Conservation (phyloP, 2,888 invertebrate genomes). For the Stenichneumon culpator region DNA sequence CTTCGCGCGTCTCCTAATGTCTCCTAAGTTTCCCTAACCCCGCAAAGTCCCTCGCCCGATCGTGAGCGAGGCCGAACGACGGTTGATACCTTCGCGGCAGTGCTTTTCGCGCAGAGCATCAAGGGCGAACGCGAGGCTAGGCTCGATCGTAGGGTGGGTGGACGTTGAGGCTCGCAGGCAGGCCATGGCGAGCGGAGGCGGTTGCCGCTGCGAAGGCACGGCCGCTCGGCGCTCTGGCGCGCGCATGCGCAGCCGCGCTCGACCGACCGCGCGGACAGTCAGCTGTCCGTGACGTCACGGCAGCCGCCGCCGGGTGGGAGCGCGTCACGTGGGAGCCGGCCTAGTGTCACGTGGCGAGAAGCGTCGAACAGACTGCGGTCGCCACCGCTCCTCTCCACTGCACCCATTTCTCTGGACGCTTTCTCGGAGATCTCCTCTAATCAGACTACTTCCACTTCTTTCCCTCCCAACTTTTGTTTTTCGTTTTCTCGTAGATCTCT, state of each 20-base stretch:
- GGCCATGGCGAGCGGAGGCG: slow-evolving; percentile 12
- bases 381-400: not conserved
- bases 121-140: slow-evolving; percentile 51
- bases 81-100: slow-evolving; percentile 1
- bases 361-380: slow-evolving; percentile 55
- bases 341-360: slow-evolving; percentile 81
- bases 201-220: slow-evolving; percentile 12
- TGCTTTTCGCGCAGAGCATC: slow-evolving; percentile 39
- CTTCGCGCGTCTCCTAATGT: no score
- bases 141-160: slow-evolving; percentile 30
- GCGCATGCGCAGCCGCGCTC: slow-evolving; percentile 37
- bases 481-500: no score
- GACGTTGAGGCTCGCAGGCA: slow-evolving; percentile 6
- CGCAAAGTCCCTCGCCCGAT: no score
- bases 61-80: not conserved
- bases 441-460: not conserved
- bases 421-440: not conserved
- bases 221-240: slow-evolving; percentile 65
- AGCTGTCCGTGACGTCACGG: slow-evolving; percentile 83
- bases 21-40: no score
- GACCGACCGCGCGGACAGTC: slow-evolving; percentile 72
- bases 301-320: slow-evolving; percentile 64
- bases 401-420: not conserved
- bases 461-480: no score
- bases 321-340: slow-evolving; percentile 79